Evolutionary conservation across 2,797 vertebrate genomes (phyloP).

Genomic region (Nyctibius grandis): DNA sequence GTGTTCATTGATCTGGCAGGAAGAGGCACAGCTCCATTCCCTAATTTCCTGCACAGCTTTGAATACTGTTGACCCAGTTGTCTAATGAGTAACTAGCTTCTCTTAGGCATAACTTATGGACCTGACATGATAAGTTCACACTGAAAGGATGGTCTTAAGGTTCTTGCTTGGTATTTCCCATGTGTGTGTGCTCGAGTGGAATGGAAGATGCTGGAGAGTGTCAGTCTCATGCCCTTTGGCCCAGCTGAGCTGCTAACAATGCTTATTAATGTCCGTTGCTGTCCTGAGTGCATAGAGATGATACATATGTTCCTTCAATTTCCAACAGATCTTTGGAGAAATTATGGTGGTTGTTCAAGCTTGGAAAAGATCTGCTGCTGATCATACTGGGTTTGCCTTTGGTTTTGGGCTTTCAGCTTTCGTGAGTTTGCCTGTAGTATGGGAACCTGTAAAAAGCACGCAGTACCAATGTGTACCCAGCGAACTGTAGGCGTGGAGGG

Average conservation of each 20-base stretch:
- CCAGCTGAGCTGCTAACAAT: background rate
- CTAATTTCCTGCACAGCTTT: too few relatives aligned
- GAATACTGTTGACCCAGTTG: background rate
- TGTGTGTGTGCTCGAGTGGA: accelerated
- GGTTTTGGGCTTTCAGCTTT: background rate
- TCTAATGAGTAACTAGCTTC: background rate
- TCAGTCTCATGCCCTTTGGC: background rate
- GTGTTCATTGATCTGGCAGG: background rate
- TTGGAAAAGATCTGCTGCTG: background rate
- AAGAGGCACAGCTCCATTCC: too few relatives aligned
- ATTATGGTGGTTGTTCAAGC: background rate
- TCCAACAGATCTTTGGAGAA: background rate
- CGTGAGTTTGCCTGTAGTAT: background rate
- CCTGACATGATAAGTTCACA: background rate
- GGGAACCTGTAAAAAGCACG: background rate
- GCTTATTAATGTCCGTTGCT: background rate
- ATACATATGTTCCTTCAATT: background rate
- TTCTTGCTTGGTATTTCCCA: background rate
- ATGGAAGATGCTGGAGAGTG: background rate
- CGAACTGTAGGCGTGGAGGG: too few relatives aligned
- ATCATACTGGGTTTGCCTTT: background rate
- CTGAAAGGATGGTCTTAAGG: background rate
- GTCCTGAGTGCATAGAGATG: background rate
- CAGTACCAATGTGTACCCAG: too few relatives aligned
- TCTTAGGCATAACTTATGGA: background rate